Percentiles rank a stretch among this genome's conserved stretches.
Conservation (phyloP, 2,113 vertebrate species). For the Osmerus mordax region DNA sequence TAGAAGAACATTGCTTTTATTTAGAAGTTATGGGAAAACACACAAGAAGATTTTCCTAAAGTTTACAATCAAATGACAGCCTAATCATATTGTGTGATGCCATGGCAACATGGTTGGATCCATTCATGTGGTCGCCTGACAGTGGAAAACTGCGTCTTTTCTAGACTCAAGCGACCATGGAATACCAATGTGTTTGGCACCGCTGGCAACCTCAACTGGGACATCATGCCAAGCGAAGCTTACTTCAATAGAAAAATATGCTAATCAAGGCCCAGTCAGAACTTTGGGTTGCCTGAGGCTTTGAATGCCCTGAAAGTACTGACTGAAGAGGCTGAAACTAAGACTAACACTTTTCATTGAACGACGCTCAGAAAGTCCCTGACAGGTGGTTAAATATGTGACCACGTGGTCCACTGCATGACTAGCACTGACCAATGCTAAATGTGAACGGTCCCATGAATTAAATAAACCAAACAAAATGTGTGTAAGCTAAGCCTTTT, state of each 20-base stretch:
- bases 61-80: too few species aligned
- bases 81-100: background rate
- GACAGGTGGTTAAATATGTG: background rate
- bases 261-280: slow-evolving; percentile 29
- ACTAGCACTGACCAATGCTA: too few species aligned
- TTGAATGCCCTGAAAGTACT: slow-evolving; percentile 38
- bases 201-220: slow-evolving; percentile 14
- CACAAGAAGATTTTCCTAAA: too few species aligned
- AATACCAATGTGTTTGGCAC: slow-evolving; percentile 20
- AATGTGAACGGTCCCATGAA: too few species aligned
- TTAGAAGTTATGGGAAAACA: too few species aligned
- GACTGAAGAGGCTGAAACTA: slow-evolving; percentile 5
- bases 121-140: background rate
- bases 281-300: slow-evolving; percentile 22
- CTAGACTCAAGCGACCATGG: background rate
- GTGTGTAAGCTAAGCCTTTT: too few species aligned
- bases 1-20: too few species aligned
- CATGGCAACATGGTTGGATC: background rate
- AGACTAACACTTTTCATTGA: slow-evolving; percentile 9
- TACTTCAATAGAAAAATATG: slow-evolving; percentile 39
- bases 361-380: background rate
- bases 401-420: too few species aligned
- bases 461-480: too few species aligned
- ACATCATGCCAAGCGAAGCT: slow-evolving; percentile 13
- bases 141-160: slow-evolving; percentile 4